Conservation (phyloP, 2,888 invertebrate species). For the Drosophila limbata region DNA sequence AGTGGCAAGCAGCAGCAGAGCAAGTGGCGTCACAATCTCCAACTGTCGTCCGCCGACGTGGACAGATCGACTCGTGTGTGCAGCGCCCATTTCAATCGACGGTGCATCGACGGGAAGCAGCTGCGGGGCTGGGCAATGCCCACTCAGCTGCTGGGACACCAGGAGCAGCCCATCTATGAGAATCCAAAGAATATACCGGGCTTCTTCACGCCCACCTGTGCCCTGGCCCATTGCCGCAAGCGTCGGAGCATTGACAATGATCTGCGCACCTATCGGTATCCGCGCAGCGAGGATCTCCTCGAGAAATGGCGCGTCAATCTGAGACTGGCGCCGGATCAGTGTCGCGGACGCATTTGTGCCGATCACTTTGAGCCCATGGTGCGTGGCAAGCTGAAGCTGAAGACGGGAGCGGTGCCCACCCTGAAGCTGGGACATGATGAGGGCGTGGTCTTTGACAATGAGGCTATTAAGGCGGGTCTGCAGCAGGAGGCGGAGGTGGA, state of each 20-base stretch:
- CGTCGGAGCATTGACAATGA: constrained; percentile 69
- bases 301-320: constrained; percentile 80
- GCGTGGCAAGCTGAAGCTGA: constrained; percentile 73
- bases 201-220: constrained; percentile 73
- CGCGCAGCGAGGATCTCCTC: constrained; percentile 64
- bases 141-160: constrained; percentile 73
- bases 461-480: constrained; percentile 57
- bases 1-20: constrained; percentile 65
- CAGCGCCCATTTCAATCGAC: constrained; percentile 78
- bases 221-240: constrained; percentile 73
- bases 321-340: constrained; percentile 64
- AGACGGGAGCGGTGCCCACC: constrained; percentile 79
- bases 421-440: constrained; percentile 77
- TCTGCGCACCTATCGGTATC: constrained; percentile 79
- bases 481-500: constrained; percentile 40
- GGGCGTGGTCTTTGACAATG: constrained; percentile 67
- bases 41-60: constrained; percentile 54
- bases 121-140: constrained; percentile 79
- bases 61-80: constrained; percentile 66
- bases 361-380: constrained; percentile 78
- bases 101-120: constrained; percentile 79
- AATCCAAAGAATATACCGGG: constrained; percentile 80
- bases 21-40: constrained; percentile 81
- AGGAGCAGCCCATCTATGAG: constrained; percentile 72
- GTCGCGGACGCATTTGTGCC: constrained; percentile 75